Evolutionary conservation across 2,113 vertebrate genomes (phyloP).

Genomic region (Speoplatyrhinus poulsoni): DNA sequence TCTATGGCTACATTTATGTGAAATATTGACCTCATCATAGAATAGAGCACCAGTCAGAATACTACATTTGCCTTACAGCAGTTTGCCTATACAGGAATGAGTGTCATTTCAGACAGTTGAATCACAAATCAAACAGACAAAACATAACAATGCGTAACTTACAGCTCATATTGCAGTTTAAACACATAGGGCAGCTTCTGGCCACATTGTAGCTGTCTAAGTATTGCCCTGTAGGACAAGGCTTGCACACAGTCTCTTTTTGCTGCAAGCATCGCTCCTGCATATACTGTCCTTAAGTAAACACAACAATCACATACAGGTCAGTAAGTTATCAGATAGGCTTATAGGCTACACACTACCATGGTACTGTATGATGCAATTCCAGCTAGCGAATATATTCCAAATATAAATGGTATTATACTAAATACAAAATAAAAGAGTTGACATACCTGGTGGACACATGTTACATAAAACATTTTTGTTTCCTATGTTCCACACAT

Average conservation of each 20-base stretch:
- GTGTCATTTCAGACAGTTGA: too few relatives aligned
- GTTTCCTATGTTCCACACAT: background rate
- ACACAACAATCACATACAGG: background rate
- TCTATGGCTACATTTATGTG: conserved; percentile 32
- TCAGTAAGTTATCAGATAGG: too few relatives aligned
- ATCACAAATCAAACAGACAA: conserved; percentile 1
- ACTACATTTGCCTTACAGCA: background rate
- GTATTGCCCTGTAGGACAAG: background rate
- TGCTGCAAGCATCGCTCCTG: fast-evolving
- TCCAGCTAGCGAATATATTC: too few relatives aligned
- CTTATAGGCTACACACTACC: too few relatives aligned
- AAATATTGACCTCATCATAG: conserved; percentile 26
- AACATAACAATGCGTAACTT: conserved; percentile 30
- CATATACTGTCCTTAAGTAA: conserved; percentile 36
- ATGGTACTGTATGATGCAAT: too few relatives aligned
- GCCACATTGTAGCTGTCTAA: conserved; percentile 8
- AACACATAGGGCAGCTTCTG: conserved; percentile 15
- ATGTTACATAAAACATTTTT: background rate
- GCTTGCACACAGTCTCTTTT: fast-evolving
- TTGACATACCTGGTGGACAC: conserved; percentile 56
- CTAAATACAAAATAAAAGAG: background rate
- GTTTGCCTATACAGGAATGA: background rate
- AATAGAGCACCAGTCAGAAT: conserved; percentile 29
- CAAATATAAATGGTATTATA: background rate
- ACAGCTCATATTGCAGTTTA: conserved; percentile 39